Evolutionary conservation across 2,888 invertebrate species (phyloP), one percentile per base, ranked within the genome.

Genomic region (Drosophila mettleri): DNA sequence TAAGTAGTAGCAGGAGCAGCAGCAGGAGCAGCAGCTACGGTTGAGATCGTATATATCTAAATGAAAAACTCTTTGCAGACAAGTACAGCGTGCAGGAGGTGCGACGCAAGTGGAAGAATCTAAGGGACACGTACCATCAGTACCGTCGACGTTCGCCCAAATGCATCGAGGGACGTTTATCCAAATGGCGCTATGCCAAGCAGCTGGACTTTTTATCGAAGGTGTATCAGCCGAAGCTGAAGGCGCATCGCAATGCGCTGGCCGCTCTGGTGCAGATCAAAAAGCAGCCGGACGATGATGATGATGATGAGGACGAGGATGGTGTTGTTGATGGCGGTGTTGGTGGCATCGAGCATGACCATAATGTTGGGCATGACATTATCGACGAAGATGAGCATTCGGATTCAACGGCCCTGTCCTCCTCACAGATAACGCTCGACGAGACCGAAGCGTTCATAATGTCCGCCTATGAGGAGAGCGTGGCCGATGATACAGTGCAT

Each of bases 51-150:
- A 10, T 10, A 38, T 38, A 12, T 10, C 10, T 29, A 46, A 46
- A 29, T 7, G 16, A 8, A 2, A 1, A 20, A 12, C 8, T 14
- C 6, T 5, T 36, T 52, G 33, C n/a, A 65, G 60, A 63, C 38
- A 89, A 85, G 64, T 84, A 90, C 46, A 88, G 90, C 10, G 89
- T 91, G 2, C 89, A 86, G 41, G 91, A 92, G 51, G 91, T 91
- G 60, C 82, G 92, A 0, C 90, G 89, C 14, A 91, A 91, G 68
- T 91, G 91, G 91, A 92, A 91, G 65, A 91, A 92, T 64, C 80
- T 91, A 0, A 84, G 92, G 8, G 91, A 91, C 52, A 91, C 91
- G 4, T 91, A 91, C 67, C 91, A 91, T 67, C 92, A 91, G 59
- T 90, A 90, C 65, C 86, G 90, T 4, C 79, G 91, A 10, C 87